phyloP scores from a whole-genome alignment of 2,888 invertebrate species.

The Trachelus tabidus region DNA sequence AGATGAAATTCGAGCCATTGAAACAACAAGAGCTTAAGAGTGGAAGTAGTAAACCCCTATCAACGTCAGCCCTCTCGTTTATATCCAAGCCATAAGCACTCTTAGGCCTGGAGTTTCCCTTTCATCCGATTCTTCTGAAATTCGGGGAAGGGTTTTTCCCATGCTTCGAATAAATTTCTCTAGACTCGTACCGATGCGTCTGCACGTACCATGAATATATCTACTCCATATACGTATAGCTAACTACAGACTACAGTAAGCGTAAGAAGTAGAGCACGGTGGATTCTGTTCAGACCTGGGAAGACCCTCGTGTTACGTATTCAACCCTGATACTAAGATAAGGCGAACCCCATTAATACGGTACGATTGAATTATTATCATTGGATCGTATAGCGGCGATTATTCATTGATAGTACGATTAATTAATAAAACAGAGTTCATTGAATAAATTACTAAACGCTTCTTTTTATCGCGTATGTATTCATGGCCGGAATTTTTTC shows the following conservation, averaged over 20 bases:
- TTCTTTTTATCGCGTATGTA: not conserved
- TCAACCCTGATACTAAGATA: not conserved
- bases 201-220: not conserved
- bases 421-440: not conserved
- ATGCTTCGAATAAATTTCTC: not conserved
- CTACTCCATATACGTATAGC: not conserved
- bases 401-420: not conserved
- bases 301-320: not conserved
- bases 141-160: not conserved
- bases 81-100: not conserved
- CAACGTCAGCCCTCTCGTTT: conserved; percentile 13
- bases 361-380: not conserved
- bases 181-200: not conserved
- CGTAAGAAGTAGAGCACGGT: conserved; percentile 12
- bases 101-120: not conserved
- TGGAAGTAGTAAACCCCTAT: conserved; percentile 12
- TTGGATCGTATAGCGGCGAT: not conserved
- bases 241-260: conserved; percentile 1
- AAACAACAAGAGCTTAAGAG: not conserved
- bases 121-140: not conserved
- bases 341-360: not conserved
- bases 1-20: not conserved
- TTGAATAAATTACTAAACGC: not conserved
- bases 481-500: not conserved
- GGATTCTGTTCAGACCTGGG: not conserved